phyloP scores from a whole-genome alignment of 2,888 invertebrate genomes.

The Parnassius apollo region DNA sequence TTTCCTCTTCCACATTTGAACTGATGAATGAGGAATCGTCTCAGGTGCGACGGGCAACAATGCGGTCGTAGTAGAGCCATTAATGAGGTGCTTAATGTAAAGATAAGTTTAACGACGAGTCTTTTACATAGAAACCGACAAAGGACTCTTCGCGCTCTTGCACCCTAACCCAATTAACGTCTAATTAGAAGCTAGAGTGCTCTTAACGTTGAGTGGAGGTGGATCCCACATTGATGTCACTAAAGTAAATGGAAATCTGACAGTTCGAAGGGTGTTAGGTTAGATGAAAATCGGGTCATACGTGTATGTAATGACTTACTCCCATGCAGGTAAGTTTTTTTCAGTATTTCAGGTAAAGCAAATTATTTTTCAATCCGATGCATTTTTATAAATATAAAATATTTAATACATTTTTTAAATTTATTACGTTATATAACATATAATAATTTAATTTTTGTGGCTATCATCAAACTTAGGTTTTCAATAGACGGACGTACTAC shows the following conservation, averaged over 20 bases:
- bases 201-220: constrained; percentile 69
- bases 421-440: no score
- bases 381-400: no score
- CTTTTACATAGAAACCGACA: constrained; percentile 40
- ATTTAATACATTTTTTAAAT: no score
- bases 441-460: no score
- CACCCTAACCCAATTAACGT: constrained; percentile 74
- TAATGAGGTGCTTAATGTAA: constrained; percentile 11
- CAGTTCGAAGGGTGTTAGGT: constrained; percentile 55
- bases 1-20: constrained; percentile 12
- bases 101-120: constrained; percentile 3
- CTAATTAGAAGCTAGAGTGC: constrained; percentile 77
- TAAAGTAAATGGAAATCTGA: constrained; percentile 72
- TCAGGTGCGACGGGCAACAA: constrained; percentile 3
- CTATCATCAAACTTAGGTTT: no score
- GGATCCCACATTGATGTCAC: constrained; percentile 72
- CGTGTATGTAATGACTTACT: constrained; percentile 2
- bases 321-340: constrained; percentile 15
- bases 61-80: not conserved
- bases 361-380: not conserved
- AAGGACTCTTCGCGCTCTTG: constrained; percentile 53
- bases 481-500: no score
- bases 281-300: constrained; percentile 59
- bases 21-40: no score
- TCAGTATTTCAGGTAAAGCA: constrained; percentile 12